Conservation (phyloP, 2,888 invertebrate genomes). For the Hirtodrosophila cameraria region DNA sequence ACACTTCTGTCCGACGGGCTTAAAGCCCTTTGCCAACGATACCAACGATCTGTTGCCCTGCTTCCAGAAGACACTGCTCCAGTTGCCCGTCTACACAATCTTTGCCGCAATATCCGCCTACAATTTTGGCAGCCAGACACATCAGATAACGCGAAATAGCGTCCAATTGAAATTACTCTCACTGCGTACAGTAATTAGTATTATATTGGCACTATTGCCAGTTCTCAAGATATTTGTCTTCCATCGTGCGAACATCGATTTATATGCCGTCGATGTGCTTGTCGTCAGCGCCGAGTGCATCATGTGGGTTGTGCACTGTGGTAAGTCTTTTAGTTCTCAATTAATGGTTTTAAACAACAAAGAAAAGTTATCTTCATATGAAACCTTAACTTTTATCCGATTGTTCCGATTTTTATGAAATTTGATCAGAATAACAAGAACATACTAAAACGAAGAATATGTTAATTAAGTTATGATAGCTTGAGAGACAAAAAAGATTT, state of each 20-base stretch:
- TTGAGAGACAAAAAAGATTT: too few relatives aligned
- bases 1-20: conserved; percentile 89
- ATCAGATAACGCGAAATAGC: conserved; percentile 85
- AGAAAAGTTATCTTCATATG: too few relatives aligned
- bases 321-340: conserved; percentile 85
- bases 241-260: conserved; percentile 85
- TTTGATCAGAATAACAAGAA: too few relatives aligned
- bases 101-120: conserved; percentile 92
- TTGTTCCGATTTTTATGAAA: too few relatives aligned
- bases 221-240: conserved; percentile 88
- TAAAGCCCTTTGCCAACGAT: conserved; percentile 88
- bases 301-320: conserved; percentile 93
- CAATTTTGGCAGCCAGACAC: conserved; percentile 89
- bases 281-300: conserved; percentile 89
- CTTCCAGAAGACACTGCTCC: conserved; percentile 92
- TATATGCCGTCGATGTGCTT: conserved; percentile 89
- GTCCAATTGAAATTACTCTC: conserved; percentile 88
- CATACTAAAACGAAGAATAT: too few relatives aligned
- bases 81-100: conserved; percentile 89
- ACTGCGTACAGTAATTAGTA: conserved; percentile 87
- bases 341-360: too few relatives aligned
- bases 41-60: conserved; percentile 92
- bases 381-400: too few relatives aligned
- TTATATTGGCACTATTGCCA: conserved; percentile 88
- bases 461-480: too few relatives aligned